These are phyloP conservation scores for Sparus aurata DNA, from an alignment of 2,797 vertebrate genomes.

Conservation along the genomic window DNA sequence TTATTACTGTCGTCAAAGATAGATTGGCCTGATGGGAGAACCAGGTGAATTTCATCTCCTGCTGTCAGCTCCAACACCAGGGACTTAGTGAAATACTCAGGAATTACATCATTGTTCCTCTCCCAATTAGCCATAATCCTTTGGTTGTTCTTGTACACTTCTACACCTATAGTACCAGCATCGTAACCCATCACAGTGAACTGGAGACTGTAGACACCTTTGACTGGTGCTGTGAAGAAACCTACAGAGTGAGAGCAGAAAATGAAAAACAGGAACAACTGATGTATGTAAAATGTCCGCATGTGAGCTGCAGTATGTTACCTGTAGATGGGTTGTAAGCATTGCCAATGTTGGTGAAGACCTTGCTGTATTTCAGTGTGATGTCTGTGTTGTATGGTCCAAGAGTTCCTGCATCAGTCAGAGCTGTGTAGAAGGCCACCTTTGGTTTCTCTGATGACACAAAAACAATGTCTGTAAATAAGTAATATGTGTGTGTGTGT, in stretches of 20 bases:
- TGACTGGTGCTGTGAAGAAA: conserved; percentile 35
- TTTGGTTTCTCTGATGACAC: conserved; percentile 6
- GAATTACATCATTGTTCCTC: background rate
- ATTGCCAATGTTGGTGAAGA: conserved; percentile 38
- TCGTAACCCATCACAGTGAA: background rate
- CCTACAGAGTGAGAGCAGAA: conserved; percentile 9
- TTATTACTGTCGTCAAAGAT: background rate
- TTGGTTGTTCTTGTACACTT: conserved; percentile 15
- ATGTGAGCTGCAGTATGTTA: conserved; percentile 4
- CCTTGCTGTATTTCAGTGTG: conserved; percentile 35
- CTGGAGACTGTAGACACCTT: conserved; percentile 27
- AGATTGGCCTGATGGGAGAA: background rate
- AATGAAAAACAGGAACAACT: background rate
- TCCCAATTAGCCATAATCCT: background rate
- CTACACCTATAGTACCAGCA: background rate
- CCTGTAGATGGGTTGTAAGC: conserved; percentile 32
- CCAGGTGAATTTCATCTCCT: conserved; percentile 18
- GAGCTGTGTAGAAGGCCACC: conserved; percentile 22
- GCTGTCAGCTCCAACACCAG: conserved; percentile 25
- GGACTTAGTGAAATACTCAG: conserved; percentile 19
- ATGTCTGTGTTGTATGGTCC: background rate
- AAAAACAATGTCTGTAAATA: background rate
- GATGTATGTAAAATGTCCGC: background rate
- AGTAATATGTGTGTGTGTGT: too few species aligned
- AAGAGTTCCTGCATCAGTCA: background rate